Evolutionary conservation across 2,888 invertebrate genomes (phyloP).

Genomic region (Slavum lentiscoides): DNA sequence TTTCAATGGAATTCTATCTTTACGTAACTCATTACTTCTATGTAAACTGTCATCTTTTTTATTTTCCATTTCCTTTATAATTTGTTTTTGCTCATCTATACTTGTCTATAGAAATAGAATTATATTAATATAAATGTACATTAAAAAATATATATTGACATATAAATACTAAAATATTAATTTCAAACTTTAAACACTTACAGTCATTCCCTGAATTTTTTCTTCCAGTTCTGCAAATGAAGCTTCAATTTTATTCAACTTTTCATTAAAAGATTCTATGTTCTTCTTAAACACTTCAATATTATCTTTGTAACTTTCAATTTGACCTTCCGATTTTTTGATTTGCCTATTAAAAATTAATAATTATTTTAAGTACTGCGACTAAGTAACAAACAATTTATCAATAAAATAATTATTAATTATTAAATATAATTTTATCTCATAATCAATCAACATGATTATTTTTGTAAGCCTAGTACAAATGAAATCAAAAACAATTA

Average conservation of each 20-base stretch:
- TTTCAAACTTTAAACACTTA: slow-evolving; percentile 27
- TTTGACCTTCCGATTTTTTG: slow-evolving; percentile 75
- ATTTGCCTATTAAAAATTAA: slow-evolving; percentile 67
- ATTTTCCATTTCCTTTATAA: slow-evolving; percentile 11
- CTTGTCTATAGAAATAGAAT: background rate
- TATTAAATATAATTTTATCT: background rate
- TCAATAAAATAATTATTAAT: background rate
- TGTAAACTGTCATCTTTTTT: background rate
- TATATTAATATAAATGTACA: background rate
- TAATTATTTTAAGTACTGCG: background rate
- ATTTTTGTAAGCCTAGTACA: too few relatives aligned
- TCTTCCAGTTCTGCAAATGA: slow-evolving; percentile 1
- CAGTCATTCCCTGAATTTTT: slow-evolving; percentile 25
- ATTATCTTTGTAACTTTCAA: slow-evolving; percentile 74
- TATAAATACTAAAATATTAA: background rate
- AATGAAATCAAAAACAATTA: too few relatives aligned
- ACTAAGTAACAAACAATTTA: background rate
- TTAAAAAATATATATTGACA: too few relatives aligned
- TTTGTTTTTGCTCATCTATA: slow-evolving; percentile 16
- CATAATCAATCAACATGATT: too few relatives aligned
- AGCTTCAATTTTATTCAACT: slow-evolving; percentile 60
- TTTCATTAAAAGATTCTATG: slow-evolving; percentile 64
- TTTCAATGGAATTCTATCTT: background rate
- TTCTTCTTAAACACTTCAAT: slow-evolving; percentile 62
- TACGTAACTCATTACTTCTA: slow-evolving; percentile 6